Evolutionary conservation across 2,113 vertebrate species (phyloP).

Genomic region (Sander lucioperca): DNA sequence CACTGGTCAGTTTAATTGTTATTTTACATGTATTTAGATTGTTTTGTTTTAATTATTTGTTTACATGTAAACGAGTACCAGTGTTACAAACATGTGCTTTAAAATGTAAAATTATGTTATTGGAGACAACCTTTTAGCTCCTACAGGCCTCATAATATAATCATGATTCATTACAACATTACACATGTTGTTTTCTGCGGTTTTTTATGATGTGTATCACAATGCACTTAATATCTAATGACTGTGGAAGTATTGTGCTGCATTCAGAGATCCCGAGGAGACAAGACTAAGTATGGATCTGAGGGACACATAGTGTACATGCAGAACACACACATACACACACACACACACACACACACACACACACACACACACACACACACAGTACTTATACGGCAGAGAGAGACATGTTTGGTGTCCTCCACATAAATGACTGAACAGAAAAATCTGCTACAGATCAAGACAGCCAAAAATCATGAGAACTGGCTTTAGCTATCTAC

Average conservation of each 20-base stretch:
- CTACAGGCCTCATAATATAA: background rate
- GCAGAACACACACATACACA: conserved; percentile 30
- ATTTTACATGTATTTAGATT: background rate
- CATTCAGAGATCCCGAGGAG: conserved; percentile 36
- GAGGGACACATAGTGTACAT: conserved; percentile 43
- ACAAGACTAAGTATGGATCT: conserved; percentile 42
- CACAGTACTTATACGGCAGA: conserved; percentile 20
- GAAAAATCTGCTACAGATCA: conserved; percentile 41
- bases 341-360: conserved; percentile 31
- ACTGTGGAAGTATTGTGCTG: conserved; percentile 21
- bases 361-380: conserved; percentile 22
- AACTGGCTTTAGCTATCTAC: conserved; percentile 12
- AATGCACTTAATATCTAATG: conserved; percentile 30
- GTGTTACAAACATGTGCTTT: background rate
- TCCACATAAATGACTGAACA: conserved; percentile 63
- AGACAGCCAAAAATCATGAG: conserved; percentile 28
- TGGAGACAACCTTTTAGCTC: background rate
- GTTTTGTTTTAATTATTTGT: background rate
- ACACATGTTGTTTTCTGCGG: background rate
- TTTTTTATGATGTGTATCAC: conserved; percentile 22
- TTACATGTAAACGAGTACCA: background rate
- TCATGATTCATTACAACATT: background rate
- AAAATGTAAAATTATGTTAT: background rate
- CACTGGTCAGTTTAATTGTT: background rate
- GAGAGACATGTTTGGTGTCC: conserved; percentile 31